phyloP scores from a whole-genome alignment of 2,797 vertebrate genomes.

The Centropyge bicolor region DNA sequence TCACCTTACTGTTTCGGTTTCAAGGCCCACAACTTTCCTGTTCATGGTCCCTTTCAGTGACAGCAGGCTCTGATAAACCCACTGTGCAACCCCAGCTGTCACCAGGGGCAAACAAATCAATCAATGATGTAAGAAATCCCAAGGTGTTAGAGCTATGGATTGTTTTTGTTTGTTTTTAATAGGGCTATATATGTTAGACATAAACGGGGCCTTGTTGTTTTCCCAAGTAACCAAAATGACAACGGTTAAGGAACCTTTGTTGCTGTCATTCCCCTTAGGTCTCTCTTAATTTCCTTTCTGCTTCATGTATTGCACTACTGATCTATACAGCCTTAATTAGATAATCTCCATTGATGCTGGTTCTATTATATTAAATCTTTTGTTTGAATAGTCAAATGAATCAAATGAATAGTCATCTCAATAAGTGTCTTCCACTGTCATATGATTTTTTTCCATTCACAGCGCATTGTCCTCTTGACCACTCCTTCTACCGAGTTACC shows the following conservation, averaged over 20 bases:
- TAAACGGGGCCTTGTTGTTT: background rate
- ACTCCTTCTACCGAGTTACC: slow-evolving; percentile 82
- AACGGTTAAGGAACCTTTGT: background rate
- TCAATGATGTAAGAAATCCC: background rate
- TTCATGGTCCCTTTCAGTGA: background rate
- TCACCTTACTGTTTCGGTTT: background rate
- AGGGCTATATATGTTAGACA: background rate
- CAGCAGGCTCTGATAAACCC: background rate
- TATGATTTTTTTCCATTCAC: slow-evolving; percentile 11
- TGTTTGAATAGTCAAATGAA: too few species aligned
- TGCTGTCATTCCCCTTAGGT: too few species aligned
- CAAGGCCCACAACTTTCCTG: background rate
- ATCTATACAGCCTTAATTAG: too few species aligned
- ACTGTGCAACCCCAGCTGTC: too few species aligned
- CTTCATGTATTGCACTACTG: too few species aligned
- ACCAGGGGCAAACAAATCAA: background rate
- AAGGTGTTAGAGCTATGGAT: background rate
- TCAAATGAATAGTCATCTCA: too few species aligned
- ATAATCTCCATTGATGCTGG: too few species aligned
- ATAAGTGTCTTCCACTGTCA: background rate
- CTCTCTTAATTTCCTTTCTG: too few species aligned
- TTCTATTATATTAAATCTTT: too few species aligned
- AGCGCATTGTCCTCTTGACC: slow-evolving; percentile 78
- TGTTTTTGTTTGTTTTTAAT: background rate
- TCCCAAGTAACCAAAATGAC: background rate